A percentile compares a stretch with the other conserved stretches of the same genome.
Evolutionary conservation across 53 echinoderm and acorn worm species (phyloP).

Genomic region (Holothuria leucospilota): DNA sequence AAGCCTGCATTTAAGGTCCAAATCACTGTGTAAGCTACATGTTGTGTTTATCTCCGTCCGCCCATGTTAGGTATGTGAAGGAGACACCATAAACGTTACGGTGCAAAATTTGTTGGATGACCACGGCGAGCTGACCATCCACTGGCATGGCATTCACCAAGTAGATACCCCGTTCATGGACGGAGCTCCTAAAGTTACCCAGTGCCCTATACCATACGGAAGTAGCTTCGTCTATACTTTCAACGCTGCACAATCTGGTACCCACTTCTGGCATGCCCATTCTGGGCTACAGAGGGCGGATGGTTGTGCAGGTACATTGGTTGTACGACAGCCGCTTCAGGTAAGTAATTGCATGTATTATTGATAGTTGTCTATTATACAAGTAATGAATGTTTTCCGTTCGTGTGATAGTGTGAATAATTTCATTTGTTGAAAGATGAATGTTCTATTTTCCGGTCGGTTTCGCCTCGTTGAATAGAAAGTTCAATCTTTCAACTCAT

Average conservation of each 20-base stretch:
- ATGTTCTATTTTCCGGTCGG: too few species aligned
- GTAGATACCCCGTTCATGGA: conserved; percentile 76
- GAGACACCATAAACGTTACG: conserved; percentile 66
- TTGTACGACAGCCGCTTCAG: conserved; percentile 71
- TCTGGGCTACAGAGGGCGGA: conserved; percentile 92
- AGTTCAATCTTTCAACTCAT: too few species aligned
- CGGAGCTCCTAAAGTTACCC: conserved; percentile 74
- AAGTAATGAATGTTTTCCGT: too few species aligned
- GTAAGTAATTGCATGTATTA: background rate
- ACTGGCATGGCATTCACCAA: conserved; percentile 82
- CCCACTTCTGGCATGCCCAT: conserved; percentile 92
- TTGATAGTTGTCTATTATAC: too few species aligned
- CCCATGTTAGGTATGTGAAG: conserved; percentile 68
- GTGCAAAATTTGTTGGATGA: conserved; percentile 57
- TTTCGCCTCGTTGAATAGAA: too few species aligned
- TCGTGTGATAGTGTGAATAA: too few species aligned
- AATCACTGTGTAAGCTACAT: too few species aligned
- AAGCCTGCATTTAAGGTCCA: background rate
- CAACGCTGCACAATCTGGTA: conserved; percentile 33
- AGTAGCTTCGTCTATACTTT: conserved; percentile 62
- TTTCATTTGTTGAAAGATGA: too few species aligned
- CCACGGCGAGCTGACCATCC: conserved; percentile 67
- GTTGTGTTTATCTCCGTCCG: background rate
- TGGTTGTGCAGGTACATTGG: conserved; percentile 84
- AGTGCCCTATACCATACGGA: conserved; percentile 71